Evolutionary conservation across 2,113 vertebrate genomes (phyloP).

Genomic region (Odocoileus virginianus): DNA sequence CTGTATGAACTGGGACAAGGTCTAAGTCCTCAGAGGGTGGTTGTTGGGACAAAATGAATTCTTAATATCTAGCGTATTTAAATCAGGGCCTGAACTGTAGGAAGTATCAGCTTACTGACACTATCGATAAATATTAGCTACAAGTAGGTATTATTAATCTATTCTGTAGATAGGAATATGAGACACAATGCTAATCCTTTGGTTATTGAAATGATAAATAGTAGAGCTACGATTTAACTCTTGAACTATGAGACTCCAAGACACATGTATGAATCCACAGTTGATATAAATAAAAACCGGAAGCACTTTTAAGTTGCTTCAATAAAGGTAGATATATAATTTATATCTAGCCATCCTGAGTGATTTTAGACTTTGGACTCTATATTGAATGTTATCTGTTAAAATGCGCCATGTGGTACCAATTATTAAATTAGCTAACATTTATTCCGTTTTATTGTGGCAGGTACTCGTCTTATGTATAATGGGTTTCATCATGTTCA

Average conservation of each 20-base stretch:
- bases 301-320: slow-evolving; percentile 6
- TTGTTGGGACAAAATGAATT: slow-evolving; percentile 8
- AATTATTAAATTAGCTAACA: neutral
- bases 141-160: neutral
- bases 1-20: neutral
- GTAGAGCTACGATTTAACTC: neutral
- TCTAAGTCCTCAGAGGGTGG: neutral
- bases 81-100: neutral
- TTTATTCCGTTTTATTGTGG: neutral
- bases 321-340: neutral
- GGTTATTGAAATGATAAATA: neutral
- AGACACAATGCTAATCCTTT: neutral
- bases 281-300: neutral
- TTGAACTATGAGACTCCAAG: neutral
- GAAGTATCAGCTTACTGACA: neutral
- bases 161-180: neutral
- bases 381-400: neutral
- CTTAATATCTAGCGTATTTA: neutral
- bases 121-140: neutral
- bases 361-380: neutral
- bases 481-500: neutral
- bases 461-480: neutral
- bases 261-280: neutral
- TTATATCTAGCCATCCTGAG: neutral
- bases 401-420: neutral